Conservation (phyloP, 2,888 invertebrate species). For the Monoplex corrugatus region DNA sequence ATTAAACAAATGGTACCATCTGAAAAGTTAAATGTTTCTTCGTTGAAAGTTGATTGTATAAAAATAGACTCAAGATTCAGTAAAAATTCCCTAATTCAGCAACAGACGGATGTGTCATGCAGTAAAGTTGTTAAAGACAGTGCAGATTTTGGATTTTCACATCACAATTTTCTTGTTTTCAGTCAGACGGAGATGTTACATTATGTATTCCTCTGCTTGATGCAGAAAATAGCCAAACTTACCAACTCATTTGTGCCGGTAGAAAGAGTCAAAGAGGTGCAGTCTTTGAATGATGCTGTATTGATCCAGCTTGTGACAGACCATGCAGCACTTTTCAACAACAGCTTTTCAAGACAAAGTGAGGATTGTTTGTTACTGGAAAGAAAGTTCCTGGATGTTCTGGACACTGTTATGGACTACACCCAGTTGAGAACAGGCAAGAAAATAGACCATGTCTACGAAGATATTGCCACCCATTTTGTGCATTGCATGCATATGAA, state of each 20-base stretch:
- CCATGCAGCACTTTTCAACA: neutral
- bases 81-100: too few species aligned
- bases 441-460: neutral
- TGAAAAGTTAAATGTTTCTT: too few species aligned
- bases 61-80: too few species aligned
- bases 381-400: slow-evolving; percentile 37
- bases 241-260: neutral
- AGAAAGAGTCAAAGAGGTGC: neutral
- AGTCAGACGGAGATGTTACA: neutral
- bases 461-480: neutral
- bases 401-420: slow-evolving; percentile 33
- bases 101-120: neutral
- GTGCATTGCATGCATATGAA: neutral
- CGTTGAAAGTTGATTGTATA: too few species aligned
- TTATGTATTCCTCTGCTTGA: slow-evolving; percentile 39
- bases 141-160: neutral
- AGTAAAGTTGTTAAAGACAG: neutral
- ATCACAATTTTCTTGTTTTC: neutral
- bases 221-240: slow-evolving; percentile 38
- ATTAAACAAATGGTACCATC: too few species aligned
- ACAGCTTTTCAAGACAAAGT: neutral
- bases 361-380: neutral
- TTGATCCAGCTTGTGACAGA: neutral
- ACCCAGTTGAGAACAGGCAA: neutral
- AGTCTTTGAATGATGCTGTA: neutral